Base-by-base conservation (phyloP, 1,140 invertebrate genomes). In the Bombus ignitus region DNA sequence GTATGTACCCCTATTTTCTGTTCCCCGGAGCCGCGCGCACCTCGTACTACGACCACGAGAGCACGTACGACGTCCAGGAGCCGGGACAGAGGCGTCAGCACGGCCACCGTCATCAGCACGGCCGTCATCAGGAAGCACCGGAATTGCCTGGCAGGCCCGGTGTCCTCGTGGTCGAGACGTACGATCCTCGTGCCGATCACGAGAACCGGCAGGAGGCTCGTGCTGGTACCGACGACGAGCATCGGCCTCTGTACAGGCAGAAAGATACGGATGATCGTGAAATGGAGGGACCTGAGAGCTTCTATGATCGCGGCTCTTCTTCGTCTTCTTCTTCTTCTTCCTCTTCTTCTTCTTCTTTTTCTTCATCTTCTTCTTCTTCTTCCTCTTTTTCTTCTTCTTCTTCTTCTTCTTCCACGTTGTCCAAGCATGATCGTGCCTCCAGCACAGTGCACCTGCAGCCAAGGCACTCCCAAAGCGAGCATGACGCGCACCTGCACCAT, bases 1-100 rank as follows among this genome's bases (percentile, higher is more conserved):
- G 95, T 94, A 95, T 95, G 92, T 96, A 96, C 89, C 96, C 96
- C 87, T 96, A 95, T 94, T 96, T 96, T 95, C 94, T 96, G 83
- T 96, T 96, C 92, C 95, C 95, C 84, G 94, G 94, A 80, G 94
- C 95, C 85, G 93, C 95, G 91, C 94, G 93, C 86, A 94, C 92
- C 85, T 94, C 91, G 88, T 94, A 92, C 91, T 92, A 92, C 94
- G 95, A 94, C 83, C 92, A 93, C 88, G 93, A 91, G 82, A 91
- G 90, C 87, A 91, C 89, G 80, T 79, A 90, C 84, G 82, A 91
- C 84, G 79, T 93, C 77, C 87, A 88, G 73, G 89, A 92, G 59
- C 84, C 90, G 80, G 70, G 87, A 74, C 85, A 89, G 83, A 82
- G 86, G 66, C 87, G 73, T 68, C 81, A 79, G 47, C 86, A 90